Evolutionary conservation across 2,888 invertebrate genomes (phyloP), one percentile per base, ranked within the genome.

Genomic region (Brenthis ino): DNA sequence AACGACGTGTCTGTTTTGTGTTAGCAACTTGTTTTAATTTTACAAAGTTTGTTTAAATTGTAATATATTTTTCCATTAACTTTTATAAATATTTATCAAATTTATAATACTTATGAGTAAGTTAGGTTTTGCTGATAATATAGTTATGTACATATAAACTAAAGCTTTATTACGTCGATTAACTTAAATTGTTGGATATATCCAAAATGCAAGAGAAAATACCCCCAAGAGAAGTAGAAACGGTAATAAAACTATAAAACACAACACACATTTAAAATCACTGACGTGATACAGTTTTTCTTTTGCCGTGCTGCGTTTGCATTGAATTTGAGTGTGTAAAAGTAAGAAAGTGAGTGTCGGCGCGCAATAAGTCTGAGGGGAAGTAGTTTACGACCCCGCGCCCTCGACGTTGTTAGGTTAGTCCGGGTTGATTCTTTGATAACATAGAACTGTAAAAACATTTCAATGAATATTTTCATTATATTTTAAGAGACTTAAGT

Each of bases 341-440:
- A 67, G 72, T 69, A 72, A 72, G 82, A 80, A 85, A 83, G 71
- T 74, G 74, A 74, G 77, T 77, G 77, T 75, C 71, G 81, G 82
- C 81, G 81, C 80, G 65, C 68, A 60, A 63, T 79, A 81, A 77
- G 77, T 79, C 81, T 81, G 79, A 80, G 91, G 92, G 92, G 89
- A 87, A 86, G 85, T 87, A 87, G 89, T 90, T 91, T 91, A 92
- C 86, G 90, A 87, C 86, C 87, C 82, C 84, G 82, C 87, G 84
- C 90, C 89, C 89, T 84, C 82, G 77, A 79, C 85, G 65, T 71
- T 79, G 82, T 82, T 81, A 75, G 71, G 84, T 87, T 84, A 85
- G 88, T 83, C 88, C 85, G 85, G 85, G 87, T 85, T 88, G 90
- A 90, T 90, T 89, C 84, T 87, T 90, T 88, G 82, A 81, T 77